Conservation (phyloP, 2,888 invertebrate species). For the Augochlorella aurata region DNA sequence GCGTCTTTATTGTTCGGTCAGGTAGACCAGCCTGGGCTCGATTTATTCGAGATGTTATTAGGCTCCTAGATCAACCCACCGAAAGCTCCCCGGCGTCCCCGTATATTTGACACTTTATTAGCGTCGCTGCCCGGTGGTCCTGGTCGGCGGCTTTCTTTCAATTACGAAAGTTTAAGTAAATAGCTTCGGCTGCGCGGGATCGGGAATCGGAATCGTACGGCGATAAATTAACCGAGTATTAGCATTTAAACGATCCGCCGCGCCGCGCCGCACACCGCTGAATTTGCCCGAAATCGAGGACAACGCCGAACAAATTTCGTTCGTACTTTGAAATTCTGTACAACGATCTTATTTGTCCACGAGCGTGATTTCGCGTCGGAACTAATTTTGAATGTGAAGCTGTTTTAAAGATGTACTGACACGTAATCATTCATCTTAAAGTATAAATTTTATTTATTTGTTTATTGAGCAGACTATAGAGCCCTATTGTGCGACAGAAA, state of each 20-base stretch:
- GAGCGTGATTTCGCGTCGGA: no score
- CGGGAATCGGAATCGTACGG: constrained; percentile 66
- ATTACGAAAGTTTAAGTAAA: constrained; percentile 74
- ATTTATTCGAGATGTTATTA: constrained; percentile 56
- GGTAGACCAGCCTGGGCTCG: constrained; percentile 49
- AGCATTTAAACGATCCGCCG: constrained; percentile 74
- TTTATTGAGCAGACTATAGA: no score
- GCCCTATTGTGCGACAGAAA: no score
- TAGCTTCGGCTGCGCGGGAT: constrained; percentile 46
- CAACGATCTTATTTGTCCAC: no score
- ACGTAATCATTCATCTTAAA: no score
- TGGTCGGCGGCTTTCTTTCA: constrained; percentile 76
- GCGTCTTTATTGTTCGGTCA: constrained; percentile 61
- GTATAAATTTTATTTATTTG: no score
- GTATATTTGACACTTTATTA: constrained; percentile 76
- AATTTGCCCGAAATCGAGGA: no score
- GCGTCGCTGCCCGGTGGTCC: constrained; percentile 70
- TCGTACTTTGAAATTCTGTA: no score
- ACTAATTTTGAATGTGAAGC: no score
- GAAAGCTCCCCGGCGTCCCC: constrained; percentile 56
- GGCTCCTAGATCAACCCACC: constrained; percentile 63
- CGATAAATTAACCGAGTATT: constrained; percentile 74
- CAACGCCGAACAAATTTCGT: no score
- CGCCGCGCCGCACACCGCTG: neutral
- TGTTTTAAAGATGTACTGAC: no score